Evolutionary conservation across 2,113 vertebrate genomes (phyloP).

Genomic region (Amphilophus citrinellus): DNA sequence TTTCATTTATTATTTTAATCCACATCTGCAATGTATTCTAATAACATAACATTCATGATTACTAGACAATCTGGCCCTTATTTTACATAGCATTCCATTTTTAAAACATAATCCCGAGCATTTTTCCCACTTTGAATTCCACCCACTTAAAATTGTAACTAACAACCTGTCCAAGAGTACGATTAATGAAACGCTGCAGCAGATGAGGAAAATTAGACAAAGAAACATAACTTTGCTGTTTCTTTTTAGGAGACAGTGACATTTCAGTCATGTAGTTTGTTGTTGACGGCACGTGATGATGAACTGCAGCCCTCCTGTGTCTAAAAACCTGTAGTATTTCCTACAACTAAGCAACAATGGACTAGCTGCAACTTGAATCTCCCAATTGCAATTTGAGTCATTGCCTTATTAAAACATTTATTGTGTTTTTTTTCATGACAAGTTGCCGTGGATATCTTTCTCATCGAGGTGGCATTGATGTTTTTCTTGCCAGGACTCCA

Average conservation of each 20-base stretch:
- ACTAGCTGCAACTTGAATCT: background rate
- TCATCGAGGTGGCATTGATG: constrained; percentile 54
- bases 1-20: constrained; percentile 38
- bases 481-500: constrained; percentile 22
- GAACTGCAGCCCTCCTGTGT: background rate
- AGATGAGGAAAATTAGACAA: background rate
- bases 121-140: constrained; percentile 30
- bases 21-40: background rate
- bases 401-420: background rate
- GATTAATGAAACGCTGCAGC: constrained; percentile 24
- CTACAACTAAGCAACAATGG: background rate
- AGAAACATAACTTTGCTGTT: background rate
- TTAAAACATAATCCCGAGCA: constrained; percentile 36
- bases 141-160: background rate
- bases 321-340: background rate
- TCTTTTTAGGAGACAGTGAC: background rate
- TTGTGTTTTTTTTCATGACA: background rate
- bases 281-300: background rate
- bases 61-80: background rate
- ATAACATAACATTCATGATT: constrained; percentile 20
- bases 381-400: background rate
- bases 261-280: background rate
- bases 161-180: background rate
- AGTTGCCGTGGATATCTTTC: constrained; percentile 25
- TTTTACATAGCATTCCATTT: constrained; percentile 30